Evolutionary conservation across 2,888 invertebrate genomes (phyloP).

Genomic region (Euplexia lucipara): DNA sequence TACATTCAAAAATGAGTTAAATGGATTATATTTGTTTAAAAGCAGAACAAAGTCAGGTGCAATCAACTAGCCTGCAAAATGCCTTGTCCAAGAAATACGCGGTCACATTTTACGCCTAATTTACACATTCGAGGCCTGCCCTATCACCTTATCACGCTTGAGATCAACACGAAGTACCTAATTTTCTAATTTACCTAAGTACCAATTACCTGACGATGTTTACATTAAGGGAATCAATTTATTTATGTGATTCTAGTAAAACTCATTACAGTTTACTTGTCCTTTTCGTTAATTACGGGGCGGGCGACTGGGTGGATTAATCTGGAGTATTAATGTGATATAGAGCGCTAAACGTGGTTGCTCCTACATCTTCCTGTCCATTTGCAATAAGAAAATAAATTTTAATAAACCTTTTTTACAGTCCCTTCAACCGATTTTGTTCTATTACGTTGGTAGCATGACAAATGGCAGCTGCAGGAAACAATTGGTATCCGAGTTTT

Average conservation of each 20-base stretch:
- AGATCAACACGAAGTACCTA: conserved; percentile 43
- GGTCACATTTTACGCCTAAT: conserved; percentile 16
- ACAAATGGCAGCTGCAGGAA: no score
- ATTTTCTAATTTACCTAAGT: conserved; percentile 57
- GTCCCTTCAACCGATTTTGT: no score
- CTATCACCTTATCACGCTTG: conserved; percentile 33
- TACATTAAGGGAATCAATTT: conserved; percentile 65
- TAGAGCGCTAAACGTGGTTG: conserved; percentile 2
- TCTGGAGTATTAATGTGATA: conserved; percentile 1
- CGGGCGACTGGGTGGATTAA: conserved; percentile 28
- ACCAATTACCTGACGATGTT: conserved; percentile 56
- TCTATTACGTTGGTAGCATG: no score
- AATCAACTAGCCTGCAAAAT: neutral
- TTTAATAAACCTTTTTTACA: no score
- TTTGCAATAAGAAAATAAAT: no score
- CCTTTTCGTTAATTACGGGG: conserved; percentile 71
- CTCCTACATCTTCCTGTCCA: no score
- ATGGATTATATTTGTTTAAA: no score
- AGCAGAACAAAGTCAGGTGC: neutral
- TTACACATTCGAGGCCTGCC: conserved; percentile 10
- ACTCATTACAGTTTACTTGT: conserved; percentile 74
- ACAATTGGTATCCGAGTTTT: no score
- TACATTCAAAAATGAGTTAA: no score
- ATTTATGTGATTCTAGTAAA: conserved; percentile 68
- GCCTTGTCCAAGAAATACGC: neutral